Evolutionary conservation across 1,140 invertebrate species (phyloP).

Genomic region (Holcopasites calliopsidis): DNA sequence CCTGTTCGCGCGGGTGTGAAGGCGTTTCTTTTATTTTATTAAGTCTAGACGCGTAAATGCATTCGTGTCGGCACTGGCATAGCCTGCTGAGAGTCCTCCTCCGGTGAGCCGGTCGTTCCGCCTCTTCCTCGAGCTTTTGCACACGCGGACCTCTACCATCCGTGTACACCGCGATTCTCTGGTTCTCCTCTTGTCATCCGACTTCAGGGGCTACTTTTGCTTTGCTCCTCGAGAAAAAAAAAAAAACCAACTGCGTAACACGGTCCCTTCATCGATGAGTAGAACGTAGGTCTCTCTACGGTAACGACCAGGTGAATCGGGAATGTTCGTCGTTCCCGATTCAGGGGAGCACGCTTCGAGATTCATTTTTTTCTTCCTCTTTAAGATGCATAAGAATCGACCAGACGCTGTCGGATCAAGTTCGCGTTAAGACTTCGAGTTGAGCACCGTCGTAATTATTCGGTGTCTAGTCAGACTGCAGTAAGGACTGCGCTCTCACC

Average conservation of each 20-base stretch:
- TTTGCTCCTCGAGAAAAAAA: too few relatives aligned
- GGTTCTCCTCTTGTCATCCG: slow-evolving; percentile 3
- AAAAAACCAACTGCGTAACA: too few relatives aligned
- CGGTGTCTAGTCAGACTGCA: slow-evolving; percentile 72
- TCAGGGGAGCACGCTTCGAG: too few relatives aligned
- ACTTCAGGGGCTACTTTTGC: not conserved
- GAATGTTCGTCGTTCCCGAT: too few relatives aligned
- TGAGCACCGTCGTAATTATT: slow-evolving; percentile 72
- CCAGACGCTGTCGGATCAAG: not conserved
- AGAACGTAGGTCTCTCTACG: not conserved
- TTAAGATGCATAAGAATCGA: not conserved
- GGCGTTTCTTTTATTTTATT: slow-evolving; percentile 78
- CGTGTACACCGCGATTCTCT: not conserved
- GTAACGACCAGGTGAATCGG: not conserved
- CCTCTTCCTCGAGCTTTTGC: slow-evolving; percentile 27
- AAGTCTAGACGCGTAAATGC: slow-evolving; percentile 79
- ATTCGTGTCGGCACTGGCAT: slow-evolving; percentile 77
- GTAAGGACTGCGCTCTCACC: slow-evolving; percentile 67
- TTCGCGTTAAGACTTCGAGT: slow-evolving; percentile 51
- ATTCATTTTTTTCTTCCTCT: not conserved
- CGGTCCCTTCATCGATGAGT: not conserved
- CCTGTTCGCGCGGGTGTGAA: slow-evolving; percentile 61
- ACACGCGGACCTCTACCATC: slow-evolving; percentile 25
- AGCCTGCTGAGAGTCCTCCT: slow-evolving; percentile 64
- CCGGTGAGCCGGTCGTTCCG: slow-evolving; percentile 40